These are phyloP conservation scores for Fulmarus glacialis DNA, from an alignment of 2,113 vertebrate species.

Conservation along the genomic window DNA sequence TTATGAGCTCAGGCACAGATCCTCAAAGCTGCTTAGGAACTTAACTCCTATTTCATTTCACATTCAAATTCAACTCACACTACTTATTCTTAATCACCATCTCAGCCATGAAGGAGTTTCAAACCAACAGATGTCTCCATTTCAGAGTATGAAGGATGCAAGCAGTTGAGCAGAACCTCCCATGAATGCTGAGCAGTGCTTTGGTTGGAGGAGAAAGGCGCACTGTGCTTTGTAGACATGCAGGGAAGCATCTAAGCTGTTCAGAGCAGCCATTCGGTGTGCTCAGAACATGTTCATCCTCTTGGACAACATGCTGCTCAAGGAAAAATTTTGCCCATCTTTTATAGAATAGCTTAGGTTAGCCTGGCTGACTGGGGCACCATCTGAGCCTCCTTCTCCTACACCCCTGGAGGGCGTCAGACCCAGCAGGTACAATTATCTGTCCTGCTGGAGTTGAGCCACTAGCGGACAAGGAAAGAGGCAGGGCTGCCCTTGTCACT, in stretches of 20 bases:
- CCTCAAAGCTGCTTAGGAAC: slow-evolving; percentile 32
- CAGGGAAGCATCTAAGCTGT: neutral
- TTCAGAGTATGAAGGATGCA: neutral
- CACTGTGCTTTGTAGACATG: neutral
- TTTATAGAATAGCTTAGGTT: neutral
- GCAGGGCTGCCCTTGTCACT: neutral
- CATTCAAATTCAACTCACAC: slow-evolving; percentile 27
- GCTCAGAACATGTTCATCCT: neutral
- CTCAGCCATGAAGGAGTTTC: slow-evolving; percentile 20
- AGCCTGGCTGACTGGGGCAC: neutral
- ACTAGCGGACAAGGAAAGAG: neutral
- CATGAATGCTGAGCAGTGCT: neutral
- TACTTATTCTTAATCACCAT: slow-evolving; percentile 12
- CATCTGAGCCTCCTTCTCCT: neutral
- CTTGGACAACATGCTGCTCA: neutral
- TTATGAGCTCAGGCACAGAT: slow-evolving; percentile 2
- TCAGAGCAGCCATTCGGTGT: neutral
- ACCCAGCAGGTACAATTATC: neutral
- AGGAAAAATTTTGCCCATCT: neutral
- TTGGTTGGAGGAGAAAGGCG: neutral
- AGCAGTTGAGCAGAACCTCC: neutral
- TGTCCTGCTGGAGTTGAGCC: neutral
- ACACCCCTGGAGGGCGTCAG: neutral
- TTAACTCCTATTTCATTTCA: slow-evolving; percentile 7
- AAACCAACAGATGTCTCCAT: slow-evolving; percentile 18